phyloP scores from a whole-genome alignment of 2,888 invertebrate genomes.

The Acholoe squamosa region DNA sequence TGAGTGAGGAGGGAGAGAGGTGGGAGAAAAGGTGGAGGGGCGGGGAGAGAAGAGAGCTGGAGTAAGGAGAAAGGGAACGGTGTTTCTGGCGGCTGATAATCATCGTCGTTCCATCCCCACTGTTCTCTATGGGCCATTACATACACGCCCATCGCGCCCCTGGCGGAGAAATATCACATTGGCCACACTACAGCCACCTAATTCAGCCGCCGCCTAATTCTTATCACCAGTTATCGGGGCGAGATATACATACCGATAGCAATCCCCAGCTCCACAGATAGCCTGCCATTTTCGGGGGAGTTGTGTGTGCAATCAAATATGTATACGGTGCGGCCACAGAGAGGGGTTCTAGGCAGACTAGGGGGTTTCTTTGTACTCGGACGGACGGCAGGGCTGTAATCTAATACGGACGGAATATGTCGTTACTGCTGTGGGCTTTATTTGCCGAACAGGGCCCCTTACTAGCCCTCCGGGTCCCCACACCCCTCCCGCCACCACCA shows the following conservation, averaged over 20 bases:
- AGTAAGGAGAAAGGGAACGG: neutral
- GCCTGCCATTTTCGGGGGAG: conserved; percentile 13
- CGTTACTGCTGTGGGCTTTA: conserved; percentile 16
- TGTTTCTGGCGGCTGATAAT: conserved; percentile 4
- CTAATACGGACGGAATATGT: conserved; percentile 49
- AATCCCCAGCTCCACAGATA: conserved; percentile 8
- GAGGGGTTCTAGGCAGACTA: neutral
- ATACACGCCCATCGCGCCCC: neutral
- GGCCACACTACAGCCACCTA: conserved; percentile 25
- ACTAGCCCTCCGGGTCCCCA: neutral
- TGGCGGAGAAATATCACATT: neutral
- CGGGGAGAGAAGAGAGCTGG: no score
- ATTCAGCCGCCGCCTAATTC: conserved; percentile 43
- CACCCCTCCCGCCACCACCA: neutral
- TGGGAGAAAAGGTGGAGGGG: no score
- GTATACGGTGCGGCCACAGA: neutral
- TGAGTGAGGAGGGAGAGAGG: no score
- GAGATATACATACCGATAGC: conserved; percentile 48
- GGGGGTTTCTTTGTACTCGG: conserved; percentile 30
- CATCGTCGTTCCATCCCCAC: conserved; percentile 18
- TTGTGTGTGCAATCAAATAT: conserved; percentile 55
- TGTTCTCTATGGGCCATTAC: conserved; percentile 53
- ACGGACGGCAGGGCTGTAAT: neutral
- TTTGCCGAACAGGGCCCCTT: neutral
- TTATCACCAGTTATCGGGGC: conserved; percentile 41